A percentile compares a stretch with the other conserved stretches of the same genome.
These are phyloP conservation scores for Sturnus vulgaris DNA, from an alignment of 2,113 vertebrate species.

Conservation along the genomic window DNA sequence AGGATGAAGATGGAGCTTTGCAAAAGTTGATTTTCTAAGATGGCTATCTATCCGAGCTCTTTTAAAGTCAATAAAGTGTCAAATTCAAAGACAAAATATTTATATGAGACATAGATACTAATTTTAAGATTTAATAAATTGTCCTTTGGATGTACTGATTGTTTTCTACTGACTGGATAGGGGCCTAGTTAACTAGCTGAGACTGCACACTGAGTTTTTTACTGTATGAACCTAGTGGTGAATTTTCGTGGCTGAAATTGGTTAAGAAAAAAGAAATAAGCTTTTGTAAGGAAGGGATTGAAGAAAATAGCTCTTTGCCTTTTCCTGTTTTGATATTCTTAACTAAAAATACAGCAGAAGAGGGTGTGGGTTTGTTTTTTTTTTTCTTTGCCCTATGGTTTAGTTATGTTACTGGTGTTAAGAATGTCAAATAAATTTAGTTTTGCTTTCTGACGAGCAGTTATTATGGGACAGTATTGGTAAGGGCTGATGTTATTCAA, in stretches of 20 bases:
- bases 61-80: neutral
- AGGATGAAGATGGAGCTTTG: neutral
- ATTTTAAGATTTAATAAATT: neutral
- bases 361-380: rapidly evolving
- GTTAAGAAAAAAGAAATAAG: neutral
- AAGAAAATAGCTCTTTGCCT: neutral
- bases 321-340: neutral
- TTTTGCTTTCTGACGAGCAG: neutral
- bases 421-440: neutral
- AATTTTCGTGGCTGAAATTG: neutral
- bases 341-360: neutral
- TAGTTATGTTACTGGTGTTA: neutral
- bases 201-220: neutral
- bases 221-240: neutral
- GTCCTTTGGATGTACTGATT: neutral
- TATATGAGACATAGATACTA: neutral
- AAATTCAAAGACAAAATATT: neutral
- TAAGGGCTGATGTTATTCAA: neutral
- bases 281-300: neutral
- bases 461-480: neutral
- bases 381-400: rapidly evolving
- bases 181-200: neutral
- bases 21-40: neutral
- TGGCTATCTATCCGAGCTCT: neutral
- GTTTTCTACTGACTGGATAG: neutral